Evolutionary conservation across 2,113 vertebrate genomes (phyloP).

Genomic region (Xenopus borealis): DNA sequence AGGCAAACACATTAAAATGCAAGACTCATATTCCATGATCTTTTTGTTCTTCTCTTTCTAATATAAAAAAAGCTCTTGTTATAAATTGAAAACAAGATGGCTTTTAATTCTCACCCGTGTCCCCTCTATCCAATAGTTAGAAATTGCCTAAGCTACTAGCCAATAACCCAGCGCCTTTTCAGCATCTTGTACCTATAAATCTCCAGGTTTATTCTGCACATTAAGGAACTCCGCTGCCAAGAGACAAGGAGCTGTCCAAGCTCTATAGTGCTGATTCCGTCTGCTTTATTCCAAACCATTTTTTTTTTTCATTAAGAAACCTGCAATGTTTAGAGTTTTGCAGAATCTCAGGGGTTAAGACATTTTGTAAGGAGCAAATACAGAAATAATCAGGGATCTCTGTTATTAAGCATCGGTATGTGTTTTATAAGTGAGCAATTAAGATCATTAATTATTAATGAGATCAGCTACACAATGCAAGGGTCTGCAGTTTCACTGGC

Average conservation of each 20-base stretch:
- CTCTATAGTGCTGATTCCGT: conserved; percentile 17
- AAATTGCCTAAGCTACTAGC: background rate
- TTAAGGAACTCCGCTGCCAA: background rate
- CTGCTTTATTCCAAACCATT: too few relatives aligned
- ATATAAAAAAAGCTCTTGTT: background rate
- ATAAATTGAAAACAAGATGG: background rate
- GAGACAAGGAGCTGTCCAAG: conserved; percentile 25
- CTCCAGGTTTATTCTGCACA: background rate
- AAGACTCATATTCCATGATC: background rate
- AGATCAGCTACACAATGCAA: too few relatives aligned
- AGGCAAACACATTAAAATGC: background rate
- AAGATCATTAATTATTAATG: too few relatives aligned
- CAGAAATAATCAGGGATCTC: too few relatives aligned
- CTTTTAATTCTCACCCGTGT: background rate
- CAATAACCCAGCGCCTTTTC: conserved; percentile 5
- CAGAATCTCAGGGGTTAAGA: too few relatives aligned
- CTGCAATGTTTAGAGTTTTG: too few relatives aligned
- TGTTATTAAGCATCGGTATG: too few relatives aligned
- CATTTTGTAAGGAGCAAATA: too few relatives aligned
- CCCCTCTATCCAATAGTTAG: too few relatives aligned
- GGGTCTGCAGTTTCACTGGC: background rate
- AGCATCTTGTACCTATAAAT: conserved; percentile 3
- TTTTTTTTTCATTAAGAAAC: too few relatives aligned
- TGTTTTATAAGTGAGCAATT: too few relatives aligned
- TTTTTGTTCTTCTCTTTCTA: background rate